phyloP scores from a whole-genome alignment of 1,140 invertebrate genomes.

The Drosophila kanapiae region DNA sequence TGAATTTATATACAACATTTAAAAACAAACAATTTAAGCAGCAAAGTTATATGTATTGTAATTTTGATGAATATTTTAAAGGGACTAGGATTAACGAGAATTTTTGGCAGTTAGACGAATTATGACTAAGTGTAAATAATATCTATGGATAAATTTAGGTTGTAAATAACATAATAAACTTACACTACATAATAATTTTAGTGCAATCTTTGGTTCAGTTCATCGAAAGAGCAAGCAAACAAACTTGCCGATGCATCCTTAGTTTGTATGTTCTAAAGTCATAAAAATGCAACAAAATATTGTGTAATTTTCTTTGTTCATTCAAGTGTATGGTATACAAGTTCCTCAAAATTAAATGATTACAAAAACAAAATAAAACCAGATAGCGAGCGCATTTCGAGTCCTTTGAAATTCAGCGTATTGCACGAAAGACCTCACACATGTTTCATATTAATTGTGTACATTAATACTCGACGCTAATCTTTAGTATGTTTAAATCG shows the following conservation, averaged over 20 bases:
- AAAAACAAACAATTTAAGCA: conserved; percentile 38
- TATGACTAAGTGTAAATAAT: conserved; percentile 45
- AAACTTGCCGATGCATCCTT: conserved; percentile 30
- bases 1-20: conserved; percentile 80
- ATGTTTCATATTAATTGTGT: conserved; percentile 73
- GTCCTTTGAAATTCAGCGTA: conserved; percentile 47
- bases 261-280: conserved; percentile 38
- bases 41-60: conserved; percentile 43
- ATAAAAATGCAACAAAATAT: conserved; percentile 78
- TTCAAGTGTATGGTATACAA: conserved; percentile 85
- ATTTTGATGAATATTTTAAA: conserved; percentile 77
- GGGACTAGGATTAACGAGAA: conserved; percentile 37
- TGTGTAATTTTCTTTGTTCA: conserved; percentile 84
- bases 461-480: conserved; percentile 43
- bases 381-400: conserved; percentile 65
- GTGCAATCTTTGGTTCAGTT: conserved; percentile 74
- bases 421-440: conserved; percentile 69
- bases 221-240: conserved; percentile 15
- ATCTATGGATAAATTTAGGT: conserved; percentile 24
- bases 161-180: conserved; percentile 59
- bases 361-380: conserved; percentile 55
- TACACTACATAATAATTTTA: conserved; percentile 74
- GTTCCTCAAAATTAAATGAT: conserved; percentile 82
- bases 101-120: conserved; percentile 46
- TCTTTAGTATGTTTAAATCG: conserved; percentile 33